Conservation (phyloP, 2,888 invertebrate genomes). For the Sphaerophoria taeniata region DNA sequence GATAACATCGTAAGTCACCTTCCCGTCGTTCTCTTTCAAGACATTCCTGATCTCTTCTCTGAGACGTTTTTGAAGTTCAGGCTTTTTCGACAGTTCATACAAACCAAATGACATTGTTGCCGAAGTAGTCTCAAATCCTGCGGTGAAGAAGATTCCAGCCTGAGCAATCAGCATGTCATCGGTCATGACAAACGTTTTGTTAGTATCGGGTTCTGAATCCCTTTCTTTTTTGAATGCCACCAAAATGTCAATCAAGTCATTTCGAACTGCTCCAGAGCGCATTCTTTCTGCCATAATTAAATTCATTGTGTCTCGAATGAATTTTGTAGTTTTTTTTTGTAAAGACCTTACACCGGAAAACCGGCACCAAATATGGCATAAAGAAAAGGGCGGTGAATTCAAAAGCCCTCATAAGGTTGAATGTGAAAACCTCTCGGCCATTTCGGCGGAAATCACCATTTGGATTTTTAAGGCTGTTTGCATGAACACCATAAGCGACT, state of each 20-base stretch:
- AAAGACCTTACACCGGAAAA: conserved; percentile 79
- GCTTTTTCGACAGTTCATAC: conserved; percentile 82
- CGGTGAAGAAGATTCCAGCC: conserved; percentile 80
- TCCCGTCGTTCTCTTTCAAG: conserved; percentile 79
- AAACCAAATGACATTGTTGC: conserved; percentile 83
- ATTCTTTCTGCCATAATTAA: conserved; percentile 82
- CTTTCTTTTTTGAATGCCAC: conserved; percentile 80
- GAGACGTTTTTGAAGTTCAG: conserved; percentile 81
- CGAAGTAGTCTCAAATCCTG: conserved; percentile 82
- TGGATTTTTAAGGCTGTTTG: conserved; percentile 79
- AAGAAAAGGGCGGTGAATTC: conserved; percentile 80
- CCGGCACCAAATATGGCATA: conserved; percentile 78
- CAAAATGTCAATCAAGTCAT: conserved; percentile 84
- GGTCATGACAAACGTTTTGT: conserved; percentile 75
- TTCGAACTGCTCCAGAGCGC: conserved; percentile 80
- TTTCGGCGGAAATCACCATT: conserved; percentile 79
- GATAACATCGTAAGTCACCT: conserved; percentile 82
- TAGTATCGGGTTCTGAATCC: conserved; percentile 68
- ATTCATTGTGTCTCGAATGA: conserved; percentile 81
- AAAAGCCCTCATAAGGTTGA: conserved; percentile 76
- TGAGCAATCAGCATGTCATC: conserved; percentile 80
- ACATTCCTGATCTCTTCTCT: conserved; percentile 82
- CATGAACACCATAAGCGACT: conserved; percentile 80
- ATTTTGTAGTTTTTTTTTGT: conserved; percentile 77
- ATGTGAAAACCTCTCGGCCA: conserved; percentile 77